Base-by-base conservation (phyloP, 2,797 vertebrate genomes). In the Coregonus sp. region DNA sequence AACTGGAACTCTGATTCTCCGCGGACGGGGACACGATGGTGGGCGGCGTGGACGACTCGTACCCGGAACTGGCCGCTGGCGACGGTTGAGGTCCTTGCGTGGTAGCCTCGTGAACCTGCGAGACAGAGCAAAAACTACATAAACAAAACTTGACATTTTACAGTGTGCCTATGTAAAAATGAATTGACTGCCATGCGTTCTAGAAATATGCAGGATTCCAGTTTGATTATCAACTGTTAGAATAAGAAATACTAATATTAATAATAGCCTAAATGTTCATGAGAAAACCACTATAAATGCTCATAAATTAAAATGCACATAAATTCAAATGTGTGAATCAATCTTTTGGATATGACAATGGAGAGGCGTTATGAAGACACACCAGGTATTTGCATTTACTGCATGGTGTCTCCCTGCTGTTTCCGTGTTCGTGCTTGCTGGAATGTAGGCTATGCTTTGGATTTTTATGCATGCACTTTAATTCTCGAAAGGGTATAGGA, bases 1-100 rank as follows among this genome's bases (percentile, higher is more conserved):
- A 98, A 92, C 95, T 98, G 93, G 95, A 95, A 92, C 95, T 97
- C 94, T 97, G 97, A 96, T 97, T 98, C 94, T 98, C 97, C 95
- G 97, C 96, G 88, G 97, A 97, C 85, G 98, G 98, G 83, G 98
- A 99, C 78, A 99, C 97, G 93, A 99, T 98, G 90, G 97, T 98
- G 90, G 98, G 97, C 75, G 98, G 98, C 78, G 98, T 99, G 91
- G 98, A 98, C 71, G 98, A 99, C 92, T 99, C 98, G 86, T 99
- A 99, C 89, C 98, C 98, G 74, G 98, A 99, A 92, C 98, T 99
- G 92, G 98, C 97, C 77, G 98, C 98, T 70, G 98, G 98, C 83
- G 98, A 99, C 73, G 98, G 98, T 91, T 99, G 97, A 75, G 98
- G 94, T 81, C 91, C 97, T 89, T 97, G 96, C 81, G 96, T 95